A percentile compares a stretch with the other conserved stretches of the same genome.
Evolutionary conservation across 2,888 invertebrate genomes (phyloP).

Genomic region (Drosophila mimica): DNA sequence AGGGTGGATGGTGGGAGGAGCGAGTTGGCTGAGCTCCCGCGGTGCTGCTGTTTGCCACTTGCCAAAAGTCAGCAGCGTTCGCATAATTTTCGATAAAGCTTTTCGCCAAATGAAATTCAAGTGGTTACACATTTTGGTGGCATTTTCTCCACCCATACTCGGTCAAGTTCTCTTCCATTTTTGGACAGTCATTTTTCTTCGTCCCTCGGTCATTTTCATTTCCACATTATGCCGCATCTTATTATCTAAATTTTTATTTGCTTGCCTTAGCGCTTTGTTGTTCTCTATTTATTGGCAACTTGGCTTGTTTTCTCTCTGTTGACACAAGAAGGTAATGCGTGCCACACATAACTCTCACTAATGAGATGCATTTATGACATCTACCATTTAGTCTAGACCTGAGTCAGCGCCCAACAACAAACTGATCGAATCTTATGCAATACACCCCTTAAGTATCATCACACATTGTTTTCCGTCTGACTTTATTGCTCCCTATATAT

Average conservation of each 20-base stretch:
- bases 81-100: slow-evolving; percentile 83
- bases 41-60: slow-evolving; percentile 58
- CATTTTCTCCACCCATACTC: slow-evolving; percentile 14
- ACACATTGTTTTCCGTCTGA: slow-evolving; percentile 27
- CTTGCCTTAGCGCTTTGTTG: slow-evolving; percentile 53
- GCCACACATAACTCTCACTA: slow-evolving; percentile 44
- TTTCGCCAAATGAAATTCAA: slow-evolving; percentile 84
- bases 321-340: slow-evolving; percentile 62
- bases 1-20: neutral
- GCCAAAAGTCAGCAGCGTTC: slow-evolving; percentile 79
- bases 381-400: slow-evolving; percentile 17
- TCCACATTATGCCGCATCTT: slow-evolving; percentile 79
- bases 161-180: slow-evolving; percentile 37
- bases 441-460: slow-evolving; percentile 23
- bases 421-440: slow-evolving; percentile 48
- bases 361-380: slow-evolving; percentile 20
- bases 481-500: slow-evolving; percentile 12
- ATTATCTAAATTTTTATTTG: slow-evolving; percentile 74
- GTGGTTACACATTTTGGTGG: slow-evolving; percentile 73
- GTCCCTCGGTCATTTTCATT: slow-evolving; percentile 65
- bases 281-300: slow-evolving; percentile 55
- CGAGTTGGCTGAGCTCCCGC: slow-evolving; percentile 42
- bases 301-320: slow-evolving; percentile 38
- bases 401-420: neutral
- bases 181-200: slow-evolving; percentile 64